Evolutionary conservation across 2,797 vertebrate species (phyloP), one percentile per base, ranked within the genome.

Genomic region (Bothrops alternatus): DNA sequence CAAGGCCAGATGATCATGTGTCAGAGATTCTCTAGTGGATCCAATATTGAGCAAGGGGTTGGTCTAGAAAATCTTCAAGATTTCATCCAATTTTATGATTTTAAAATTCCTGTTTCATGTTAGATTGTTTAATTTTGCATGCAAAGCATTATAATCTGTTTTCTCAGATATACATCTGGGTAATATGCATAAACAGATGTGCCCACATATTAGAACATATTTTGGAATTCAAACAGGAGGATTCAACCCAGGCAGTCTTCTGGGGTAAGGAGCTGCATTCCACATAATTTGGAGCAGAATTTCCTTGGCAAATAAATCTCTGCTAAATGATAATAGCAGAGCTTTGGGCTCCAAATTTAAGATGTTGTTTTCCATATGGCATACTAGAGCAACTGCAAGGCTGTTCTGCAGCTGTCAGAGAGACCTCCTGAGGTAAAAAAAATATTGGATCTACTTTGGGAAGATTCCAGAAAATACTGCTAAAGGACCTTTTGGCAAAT

Each of bases 141-240:
- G 93, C 90, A 94, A 85, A 47, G 20, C 73, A 95, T 93, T 93
- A 91, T 86, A 89, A 60, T 92, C 60, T 93, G 87, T 47, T 86
- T 93, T 47, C 57, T 87, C 26, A 93, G 32, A 93, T 82, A 5
- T 11, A 92, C 14, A 86, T 8, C 3, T 0, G 14, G 88, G 42
- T 57, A 91, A 78, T 93, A 96, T 95, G 92, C 89, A 90, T 73
- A 57, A 95, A 91, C 93, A 95, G 94, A 94, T 94, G 92, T 88
- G 92, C 55, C 7, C 90, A 50, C 91, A 88, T 93, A 92, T 94
- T 93, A 94, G 95, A 91, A 85, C 93, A 65, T 60, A 93, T 94
- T 94, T 96, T 94, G 93, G 0, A 0, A 93, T 94, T 96, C 94
- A 93, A 82, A 89, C 78, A 90, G 91, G 93, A 6, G 42, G 94